Evolutionary conservation across 1,140 invertebrate species (phyloP).

Genomic region (Bombus affinis): DNA sequence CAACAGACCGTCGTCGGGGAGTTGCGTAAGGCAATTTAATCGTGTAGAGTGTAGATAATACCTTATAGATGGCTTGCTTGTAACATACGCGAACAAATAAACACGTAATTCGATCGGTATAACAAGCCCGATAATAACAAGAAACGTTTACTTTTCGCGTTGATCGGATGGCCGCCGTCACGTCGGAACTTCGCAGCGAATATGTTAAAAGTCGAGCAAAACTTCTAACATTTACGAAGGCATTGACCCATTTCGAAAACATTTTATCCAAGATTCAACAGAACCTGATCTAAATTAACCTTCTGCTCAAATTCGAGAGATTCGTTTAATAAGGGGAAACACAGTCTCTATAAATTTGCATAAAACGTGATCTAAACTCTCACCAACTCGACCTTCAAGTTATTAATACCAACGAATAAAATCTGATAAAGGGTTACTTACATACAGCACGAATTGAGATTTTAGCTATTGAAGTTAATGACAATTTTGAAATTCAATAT

Average conservation of each 20-base stretch:
- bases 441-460: background rate
- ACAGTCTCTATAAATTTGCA: background rate
- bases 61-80: background rate
- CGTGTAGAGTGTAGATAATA: too few relatives aligned
- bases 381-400: background rate
- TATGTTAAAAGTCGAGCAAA: background rate
- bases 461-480: background rate
- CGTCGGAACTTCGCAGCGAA: background rate
- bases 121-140: background rate
- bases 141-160: background rate
- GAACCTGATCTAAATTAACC: background rate
- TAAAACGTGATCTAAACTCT: background rate
- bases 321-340: background rate
- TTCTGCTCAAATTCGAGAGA: background rate
- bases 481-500: accelerated
- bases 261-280: background rate
- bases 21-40: background rate
- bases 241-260: background rate
- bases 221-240: background rate
- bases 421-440: background rate
- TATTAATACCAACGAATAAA: background rate
- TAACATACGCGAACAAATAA: background rate
- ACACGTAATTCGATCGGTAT: background rate
- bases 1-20: background rate
- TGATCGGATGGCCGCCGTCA: background rate